Base-by-base conservation (phyloP, 2,888 invertebrate genomes). In the Isotomurus palustris region DNA sequence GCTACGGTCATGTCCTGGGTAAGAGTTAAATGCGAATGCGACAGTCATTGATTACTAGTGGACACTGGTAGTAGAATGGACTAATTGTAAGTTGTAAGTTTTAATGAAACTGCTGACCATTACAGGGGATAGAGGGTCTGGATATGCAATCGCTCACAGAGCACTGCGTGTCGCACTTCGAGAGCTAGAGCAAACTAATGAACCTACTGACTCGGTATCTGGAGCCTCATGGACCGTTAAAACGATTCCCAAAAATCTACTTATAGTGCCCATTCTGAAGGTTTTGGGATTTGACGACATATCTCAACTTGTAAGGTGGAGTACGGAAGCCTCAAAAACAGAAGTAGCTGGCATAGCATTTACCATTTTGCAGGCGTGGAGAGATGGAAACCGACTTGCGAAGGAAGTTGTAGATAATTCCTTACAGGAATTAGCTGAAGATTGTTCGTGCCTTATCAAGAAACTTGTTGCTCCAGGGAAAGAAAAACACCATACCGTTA, bases 1-100 rank as follows among this genome's bases (percentile, higher is more conserved):
- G 69, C 10, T 60, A 62, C 58, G 69, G 69, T 4, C 68, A 70
- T 38, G 35, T 67, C 8, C n/a, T 69, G 2, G 69, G 69, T 61
- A 64, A 19, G 22, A 8, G 6, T 27, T 36, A 38, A 38, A 10
- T 43, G 19, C 1, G 6, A 40, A 32, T 14, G 32, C 32, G 14
- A 32, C 14, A 32, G n/a, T n/a, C n/a, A n/a, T n/a, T n/a, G n/a
- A n/a, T n/a, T n/a, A n/a, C n/a, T n/a, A n/a, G n/a, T n/a, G n/a
- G n/a, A n/a, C n/a, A n/a, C n/a, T n/a, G n/a, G n/a, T n/a, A n/a
- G n/a, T n/a, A n/a, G n/a, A n/a, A n/a, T n/a, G n/a, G n/a, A n/a
- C n/a, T 45, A 19, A 8, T 21, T 45, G 24, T 27, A 19, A 4
- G 19, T 25, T 36, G 27, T 40, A n/a, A 27, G 22, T 40, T 25